Evolutionary conservation across 2,797 vertebrate species (phyloP), one percentile per base, ranked within the genome.

Genomic region (Emys orbicularis): DNA sequence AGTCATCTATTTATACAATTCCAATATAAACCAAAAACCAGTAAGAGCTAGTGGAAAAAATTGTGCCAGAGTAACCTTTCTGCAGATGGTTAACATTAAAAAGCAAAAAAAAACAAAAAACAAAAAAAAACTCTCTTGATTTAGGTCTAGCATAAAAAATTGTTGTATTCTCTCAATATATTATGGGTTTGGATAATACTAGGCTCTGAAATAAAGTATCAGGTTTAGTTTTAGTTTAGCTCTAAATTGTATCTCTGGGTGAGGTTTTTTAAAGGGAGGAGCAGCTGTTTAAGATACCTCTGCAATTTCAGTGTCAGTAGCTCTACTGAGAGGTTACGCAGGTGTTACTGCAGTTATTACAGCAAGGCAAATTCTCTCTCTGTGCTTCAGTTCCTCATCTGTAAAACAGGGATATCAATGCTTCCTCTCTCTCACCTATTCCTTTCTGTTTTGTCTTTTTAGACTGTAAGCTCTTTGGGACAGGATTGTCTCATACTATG

Each of bases 21-120:
- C 1, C 5, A 0, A 76, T 90, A 52, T 77, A 49, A 80, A 83
- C 3, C 23, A 2, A 37, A 57, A 5, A 57, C 72, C 72, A 88
- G 85, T 84, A 92, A 41, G 31, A 61, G 31, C 31, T 34, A 81
- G 13, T n/a, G 79, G 25, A 56, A 61, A 8, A 65, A 13, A 1
- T 5, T 81, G 47, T 5, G 8, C 89, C 31, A 56, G 13, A 88
- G 79, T 93, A 95, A 5, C 1, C 3, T 0, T 49, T 87, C 34
- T 96, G 50, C 72, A 23, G 89, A 83, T 90, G 85, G 61, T 9
- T 74, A 59, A 19, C 12, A 50, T 18, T 44, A 94, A 91, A 87
- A n/a, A 3, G 3, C 3, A 89, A 93, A 88, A 15, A 21, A 81
- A 76, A 53, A 83, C 5, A 87, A 49, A 31, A 91, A 91, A 57